Conservation (phyloP, 2,888 invertebrate species). For the Phlogophora meticulosa region DNA sequence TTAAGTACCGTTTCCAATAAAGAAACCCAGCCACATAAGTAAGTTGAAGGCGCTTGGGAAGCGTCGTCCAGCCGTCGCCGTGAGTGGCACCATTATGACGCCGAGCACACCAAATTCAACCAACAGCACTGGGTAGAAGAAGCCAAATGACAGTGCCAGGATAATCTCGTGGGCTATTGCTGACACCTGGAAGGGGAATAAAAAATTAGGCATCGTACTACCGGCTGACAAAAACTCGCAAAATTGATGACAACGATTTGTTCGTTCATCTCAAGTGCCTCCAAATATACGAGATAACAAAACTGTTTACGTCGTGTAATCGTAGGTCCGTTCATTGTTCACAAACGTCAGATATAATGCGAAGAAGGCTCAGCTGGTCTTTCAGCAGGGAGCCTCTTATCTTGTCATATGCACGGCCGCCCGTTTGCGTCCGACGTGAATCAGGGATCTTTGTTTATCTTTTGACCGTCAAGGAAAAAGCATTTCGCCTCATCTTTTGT, state of each 20-base stretch:
- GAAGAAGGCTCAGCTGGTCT: constrained; percentile 43
- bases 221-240: not conserved
- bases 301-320: constrained; percentile 46
- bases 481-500: constrained; percentile 37
- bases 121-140: constrained; percentile 97
- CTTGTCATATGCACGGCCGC: constrained; percentile 64
- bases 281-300: constrained; percentile 32
- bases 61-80: constrained; percentile 81
- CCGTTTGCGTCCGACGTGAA: constrained; percentile 53
- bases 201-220: not conserved
- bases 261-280: not conserved
- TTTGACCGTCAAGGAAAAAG: constrained; percentile 42
- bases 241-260: constrained; percentile 17
- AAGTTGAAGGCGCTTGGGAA: constrained; percentile 93
- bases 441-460: constrained; percentile 57
- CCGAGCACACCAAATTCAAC: constrained; percentile 94
- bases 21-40: constrained; percentile 95
- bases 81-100: constrained; percentile 89
- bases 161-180: constrained; percentile 97
- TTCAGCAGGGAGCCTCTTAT: constrained; percentile 54
- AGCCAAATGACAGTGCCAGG: constrained; percentile 94
- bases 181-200: constrained; percentile 91
- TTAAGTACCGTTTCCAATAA: constrained; percentile 94
- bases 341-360: constrained; percentile 43
- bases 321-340: constrained; percentile 52